Percentiles rank a stretch among this genome's conserved stretches.
phyloP scores from a whole-genome alignment of 2,888 invertebrate genomes.

The Orthonevra nobilis region DNA sequence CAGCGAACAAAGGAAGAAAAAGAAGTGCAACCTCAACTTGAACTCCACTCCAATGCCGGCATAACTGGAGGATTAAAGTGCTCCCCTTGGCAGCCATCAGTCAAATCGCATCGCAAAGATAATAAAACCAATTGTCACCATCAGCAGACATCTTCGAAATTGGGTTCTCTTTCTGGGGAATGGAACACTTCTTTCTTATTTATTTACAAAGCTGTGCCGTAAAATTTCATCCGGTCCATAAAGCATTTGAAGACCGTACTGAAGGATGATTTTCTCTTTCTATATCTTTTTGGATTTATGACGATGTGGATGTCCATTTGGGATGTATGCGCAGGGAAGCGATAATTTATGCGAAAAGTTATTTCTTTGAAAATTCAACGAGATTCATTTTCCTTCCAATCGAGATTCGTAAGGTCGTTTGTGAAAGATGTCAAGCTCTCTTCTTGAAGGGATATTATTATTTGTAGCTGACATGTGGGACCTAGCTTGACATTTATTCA shows the following conservation, averaged over 20 bases:
- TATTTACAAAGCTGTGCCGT: slow-evolving; percentile 35
- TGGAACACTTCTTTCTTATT: slow-evolving; percentile 3
- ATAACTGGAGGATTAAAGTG: slow-evolving; percentile 33
- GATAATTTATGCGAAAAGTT: slow-evolving; percentile 38
- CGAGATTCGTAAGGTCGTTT: too few species aligned
- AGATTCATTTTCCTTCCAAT: too few species aligned
- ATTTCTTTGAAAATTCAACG: too few species aligned
- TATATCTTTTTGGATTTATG: slow-evolving; percentile 36
- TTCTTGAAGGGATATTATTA: too few species aligned
- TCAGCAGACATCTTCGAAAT: slow-evolving; percentile 39
- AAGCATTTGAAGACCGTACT: slow-evolving; percentile 8
- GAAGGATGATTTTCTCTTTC: neutral
- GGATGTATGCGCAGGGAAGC: too few species aligned
- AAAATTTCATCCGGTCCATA: slow-evolving; percentile 40
- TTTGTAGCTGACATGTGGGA: too few species aligned
- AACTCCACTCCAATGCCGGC: neutral
- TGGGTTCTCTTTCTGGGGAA: slow-evolving; percentile 26
- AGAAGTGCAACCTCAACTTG: slow-evolving; percentile 45
- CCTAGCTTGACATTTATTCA: too few species aligned
- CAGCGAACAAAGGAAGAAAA: neutral
- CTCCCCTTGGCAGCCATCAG: slow-evolving; percentile 13
- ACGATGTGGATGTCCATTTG: slow-evolving; percentile 43
- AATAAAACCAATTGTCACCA: slow-evolving; percentile 59
- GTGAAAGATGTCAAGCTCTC: too few species aligned
- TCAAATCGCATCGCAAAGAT: slow-evolving; percentile 45